Percentiles rank a stretch among this genome's conserved stretches.
Conservation (phyloP, 2,113 vertebrate genomes). For the Noturus placidus region DNA sequence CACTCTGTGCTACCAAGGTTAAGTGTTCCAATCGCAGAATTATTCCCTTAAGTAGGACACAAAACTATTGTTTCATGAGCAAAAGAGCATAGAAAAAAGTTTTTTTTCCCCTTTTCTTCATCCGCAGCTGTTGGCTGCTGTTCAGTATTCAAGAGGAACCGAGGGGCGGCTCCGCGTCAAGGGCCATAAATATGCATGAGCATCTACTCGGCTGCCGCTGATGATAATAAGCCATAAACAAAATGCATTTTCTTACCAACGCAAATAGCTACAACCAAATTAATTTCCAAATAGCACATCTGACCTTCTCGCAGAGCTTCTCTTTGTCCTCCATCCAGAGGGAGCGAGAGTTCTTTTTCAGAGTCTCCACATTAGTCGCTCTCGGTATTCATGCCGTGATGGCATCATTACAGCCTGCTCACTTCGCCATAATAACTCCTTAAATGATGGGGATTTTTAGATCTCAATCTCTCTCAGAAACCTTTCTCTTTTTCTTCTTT, state of each 20-base stretch:
- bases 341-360: conserved; percentile 8
- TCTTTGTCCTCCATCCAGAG: conserved; percentile 18
- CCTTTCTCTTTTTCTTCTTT: conserved; percentile 1
- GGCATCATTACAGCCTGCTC: conserved; percentile 31
- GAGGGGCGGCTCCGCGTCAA: background rate
- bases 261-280: conserved; percentile 16
- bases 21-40: conserved; percentile 22
- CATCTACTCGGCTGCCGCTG: conserved; percentile 7
- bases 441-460: conserved; percentile 33
- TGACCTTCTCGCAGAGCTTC: conserved; percentile 30
- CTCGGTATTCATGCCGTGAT: conserved; percentile 32
- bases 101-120: background rate
- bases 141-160: conserved; percentile 24
- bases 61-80: conserved; percentile 28
- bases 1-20: conserved; percentile 14
- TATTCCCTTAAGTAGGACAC: conserved; percentile 22
- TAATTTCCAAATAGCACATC: conserved; percentile 10
- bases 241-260: conserved; percentile 27
- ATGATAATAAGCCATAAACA: conserved; percentile 35
- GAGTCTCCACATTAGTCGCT: conserved; percentile 1
- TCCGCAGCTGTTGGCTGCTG: background rate
- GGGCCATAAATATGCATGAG: conserved; percentile 37
- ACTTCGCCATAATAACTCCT: conserved; percentile 43
- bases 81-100: background rate
- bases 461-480: conserved; percentile 20